phyloP scores from a whole-genome alignment of 2,888 invertebrate species.

The Eurytoma californica region DNA sequence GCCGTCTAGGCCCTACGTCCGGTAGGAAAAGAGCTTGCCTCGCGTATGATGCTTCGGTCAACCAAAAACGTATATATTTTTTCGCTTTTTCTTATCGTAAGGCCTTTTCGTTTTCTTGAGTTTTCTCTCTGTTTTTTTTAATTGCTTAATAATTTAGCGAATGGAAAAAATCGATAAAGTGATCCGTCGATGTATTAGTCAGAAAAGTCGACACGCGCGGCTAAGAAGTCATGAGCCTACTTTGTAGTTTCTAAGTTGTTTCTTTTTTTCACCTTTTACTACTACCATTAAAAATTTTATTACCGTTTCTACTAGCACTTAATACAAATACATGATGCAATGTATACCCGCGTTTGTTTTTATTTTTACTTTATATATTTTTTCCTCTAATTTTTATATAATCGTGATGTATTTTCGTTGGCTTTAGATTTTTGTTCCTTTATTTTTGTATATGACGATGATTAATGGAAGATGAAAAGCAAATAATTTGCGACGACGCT shows the following conservation, averaged over 20 bases:
- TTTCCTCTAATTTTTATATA: conserved; percentile 58
- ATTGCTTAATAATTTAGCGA: conserved; percentile 27
- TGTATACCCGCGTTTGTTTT: conserved; percentile 62
- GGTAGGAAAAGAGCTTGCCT: not conserved
- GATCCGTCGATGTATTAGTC: conserved; percentile 41
- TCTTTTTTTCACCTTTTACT: conserved; percentile 62
- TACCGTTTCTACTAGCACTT: conserved; percentile 53
- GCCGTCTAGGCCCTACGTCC: conserved; percentile 17
- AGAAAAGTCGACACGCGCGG: conserved; percentile 39
- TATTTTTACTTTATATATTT: conserved; percentile 62
- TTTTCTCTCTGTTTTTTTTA: conserved; percentile 40
- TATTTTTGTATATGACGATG: conserved; percentile 69
- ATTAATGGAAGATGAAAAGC: conserved; percentile 54
- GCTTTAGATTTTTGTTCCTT: conserved; percentile 72
- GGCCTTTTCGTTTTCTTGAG: conserved; percentile 1
- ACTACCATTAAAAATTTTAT: conserved; percentile 43
- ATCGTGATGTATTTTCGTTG: conserved; percentile 67
- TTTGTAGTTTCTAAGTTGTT: conserved; percentile 46
- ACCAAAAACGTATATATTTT: not conserved
- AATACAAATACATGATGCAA: conserved; percentile 57
- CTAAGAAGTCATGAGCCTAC: conserved; percentile 49
- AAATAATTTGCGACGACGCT: conserved; percentile 49
- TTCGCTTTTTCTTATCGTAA: not conserved
- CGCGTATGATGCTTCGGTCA: not conserved
- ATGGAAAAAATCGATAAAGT: conserved; percentile 28